Evolutionary conservation across 1,140 invertebrate species (phyloP), one percentile per base, ranked within the genome.

Genomic region (Eriosoma lanigerum): DNA sequence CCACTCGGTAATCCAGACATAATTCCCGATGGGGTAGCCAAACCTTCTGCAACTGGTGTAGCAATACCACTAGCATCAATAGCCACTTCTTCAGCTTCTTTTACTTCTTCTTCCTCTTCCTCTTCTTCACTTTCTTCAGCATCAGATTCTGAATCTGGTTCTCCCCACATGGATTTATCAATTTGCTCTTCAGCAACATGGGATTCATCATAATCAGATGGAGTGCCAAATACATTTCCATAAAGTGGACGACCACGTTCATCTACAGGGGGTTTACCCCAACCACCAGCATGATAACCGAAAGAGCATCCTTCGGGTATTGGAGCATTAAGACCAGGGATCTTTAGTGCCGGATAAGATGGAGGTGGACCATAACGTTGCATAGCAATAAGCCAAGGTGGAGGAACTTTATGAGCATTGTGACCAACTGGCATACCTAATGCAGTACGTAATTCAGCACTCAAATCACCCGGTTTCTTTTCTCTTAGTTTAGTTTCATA

Each of bases 211-310:
- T 83, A 83, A 72, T 58, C 91, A 85, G 91, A 89, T 62, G 89
- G 87, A 68, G 91, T 89, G 48, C 97, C 98, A 86, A 99, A 99
- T 0, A 99, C 98, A 88, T 99, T 98, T 12, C 98, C 98, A 86
- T 99, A 99, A 0, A 99, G 87, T 1, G 98, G 98, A 86, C 97
- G 93, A 21, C 98, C 98, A 82, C 92, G 93, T 87, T 99, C 97
- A 88, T 99, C 98, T 0, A 99, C 98, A 1, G 98, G 98, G n/a
- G 98, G 98, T 87, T 99, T 99, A 75, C 98, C 97, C 97, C 97
- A 99, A 66, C 97, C 97, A 54, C 96, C 97, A 3, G 97, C 97
- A 89, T 99, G 98, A 86, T 99, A 99, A 44, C 98, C 98, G 87
- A 99, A 99, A 0, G 96, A 94, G 85, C 97, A 99, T 10, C 94